Percentiles rank a stretch among this genome's conserved stretches.
These are phyloP conservation scores for Lasius platythorax DNA, from an alignment of 2,888 invertebrate species.

Conservation along the genomic window DNA sequence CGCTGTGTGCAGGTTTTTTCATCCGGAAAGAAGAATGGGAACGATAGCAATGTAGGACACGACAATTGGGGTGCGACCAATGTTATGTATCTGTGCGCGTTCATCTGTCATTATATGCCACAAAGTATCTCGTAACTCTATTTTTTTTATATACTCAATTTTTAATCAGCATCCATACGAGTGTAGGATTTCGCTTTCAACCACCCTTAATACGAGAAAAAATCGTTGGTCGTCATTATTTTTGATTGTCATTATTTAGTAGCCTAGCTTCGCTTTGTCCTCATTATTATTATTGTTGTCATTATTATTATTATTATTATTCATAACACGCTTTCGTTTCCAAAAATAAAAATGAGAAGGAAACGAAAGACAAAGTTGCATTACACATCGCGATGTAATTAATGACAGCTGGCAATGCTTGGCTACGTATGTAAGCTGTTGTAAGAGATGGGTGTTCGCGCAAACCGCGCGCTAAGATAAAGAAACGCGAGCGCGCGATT, in stretches of 20 bases:
- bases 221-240: not conserved
- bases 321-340: not conserved
- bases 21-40: conserved; percentile 22
- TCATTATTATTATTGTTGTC: not conserved
- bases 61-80: conserved; percentile 36
- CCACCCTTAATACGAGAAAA: not conserved
- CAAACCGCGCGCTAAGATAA: conserved; percentile 8
- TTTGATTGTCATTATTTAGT: not conserved
- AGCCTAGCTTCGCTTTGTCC: not conserved
- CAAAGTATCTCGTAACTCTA: not conserved
- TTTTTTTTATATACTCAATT: not conserved
- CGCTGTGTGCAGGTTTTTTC: not conserved
- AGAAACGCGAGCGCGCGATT: conserved; percentile 28
- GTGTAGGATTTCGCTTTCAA: not conserved
- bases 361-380: not conserved
- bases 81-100: conserved; percentile 18
- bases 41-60: conserved; percentile 18
- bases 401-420: not conserved
- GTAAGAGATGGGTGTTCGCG: not conserved
- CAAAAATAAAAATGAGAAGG: conserved; percentile 16
- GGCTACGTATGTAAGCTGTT: not conserved
- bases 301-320: not conserved
- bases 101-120: not conserved
- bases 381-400: not conserved
- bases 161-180: not conserved